Conservation (phyloP, 2,888 invertebrate genomes). For the Thymelicus lineola region DNA sequence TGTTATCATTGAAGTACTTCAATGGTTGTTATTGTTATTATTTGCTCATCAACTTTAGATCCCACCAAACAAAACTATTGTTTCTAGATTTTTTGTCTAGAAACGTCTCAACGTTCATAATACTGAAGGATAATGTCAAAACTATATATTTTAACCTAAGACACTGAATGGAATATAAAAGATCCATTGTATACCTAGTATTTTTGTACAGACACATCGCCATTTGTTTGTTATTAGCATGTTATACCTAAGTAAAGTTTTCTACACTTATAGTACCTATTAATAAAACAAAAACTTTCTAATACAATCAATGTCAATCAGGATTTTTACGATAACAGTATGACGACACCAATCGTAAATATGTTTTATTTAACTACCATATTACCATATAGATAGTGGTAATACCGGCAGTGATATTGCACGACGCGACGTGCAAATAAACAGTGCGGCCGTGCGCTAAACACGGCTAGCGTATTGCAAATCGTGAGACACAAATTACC, state of each 20-base stretch:
- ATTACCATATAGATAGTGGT: slow-evolving; percentile 11
- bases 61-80: neutral
- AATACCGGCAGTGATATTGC: slow-evolving; percentile 2
- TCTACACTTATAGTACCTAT: too few species aligned
- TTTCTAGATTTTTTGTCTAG: neutral
- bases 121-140: too few species aligned
- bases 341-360: neutral
- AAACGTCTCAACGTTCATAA: too few species aligned
- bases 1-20: too few species aligned
- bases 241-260: too few species aligned
- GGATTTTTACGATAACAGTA: neutral
- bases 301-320: neutral
- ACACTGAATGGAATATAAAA: too few species aligned
- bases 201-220: too few species aligned
- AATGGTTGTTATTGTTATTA: neutral
- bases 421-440: slow-evolving; percentile 13
- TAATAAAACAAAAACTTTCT: too few species aligned
- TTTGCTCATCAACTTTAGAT: neutral
- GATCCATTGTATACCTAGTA: too few species aligned
- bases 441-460: neutral
- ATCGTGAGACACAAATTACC: slow-evolving; percentile 6
- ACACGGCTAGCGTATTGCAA: neutral
- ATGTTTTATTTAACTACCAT: neutral
- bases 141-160: too few species aligned
- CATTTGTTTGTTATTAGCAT: too few species aligned